Percentiles rank a stretch among this genome's conserved stretches.
Conservation (phyloP, 2,113 vertebrate species). For the Sinocyclocheilus anophthalmus region DNA sequence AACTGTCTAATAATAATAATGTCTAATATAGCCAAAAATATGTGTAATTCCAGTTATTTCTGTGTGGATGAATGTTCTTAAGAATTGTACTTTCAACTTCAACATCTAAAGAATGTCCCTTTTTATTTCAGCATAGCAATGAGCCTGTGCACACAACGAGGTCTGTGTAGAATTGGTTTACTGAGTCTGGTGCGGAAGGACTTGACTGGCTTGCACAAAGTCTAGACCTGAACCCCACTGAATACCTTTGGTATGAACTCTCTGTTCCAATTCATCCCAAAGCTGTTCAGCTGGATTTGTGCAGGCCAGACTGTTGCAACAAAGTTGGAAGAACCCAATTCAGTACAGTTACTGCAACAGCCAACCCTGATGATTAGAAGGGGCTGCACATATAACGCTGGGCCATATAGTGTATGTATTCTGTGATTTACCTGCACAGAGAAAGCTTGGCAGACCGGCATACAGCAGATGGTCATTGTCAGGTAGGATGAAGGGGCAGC, state of each 20-base stretch:
- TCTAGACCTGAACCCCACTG: neutral
- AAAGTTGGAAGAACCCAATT: neutral
- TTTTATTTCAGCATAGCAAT: neutral
- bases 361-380: neutral
- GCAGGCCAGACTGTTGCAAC: neutral
- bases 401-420: neutral
- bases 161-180: neutral
- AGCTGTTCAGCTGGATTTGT: neutral
- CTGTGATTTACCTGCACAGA: conserved; percentile 82
- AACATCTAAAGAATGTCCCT: neutral
- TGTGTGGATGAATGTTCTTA: neutral
- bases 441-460: conserved; percentile 88
- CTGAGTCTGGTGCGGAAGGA: neutral
- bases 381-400: neutral
- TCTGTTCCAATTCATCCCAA: neutral
- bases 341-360: neutral
- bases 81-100: neutral
- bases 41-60: neutral
- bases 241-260: neutral
- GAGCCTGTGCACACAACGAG: neutral
- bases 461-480: conserved; percentile 89
- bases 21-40: neutral
- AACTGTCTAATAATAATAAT: neutral
- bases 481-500: conserved; percentile 88
- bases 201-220: neutral